Percentiles rank a stretch among this genome's conserved stretches.
These are phyloP conservation scores for Ariopsis seemanni DNA, from an alignment of 2,113 vertebrate species.

Conservation along the genomic window DNA sequence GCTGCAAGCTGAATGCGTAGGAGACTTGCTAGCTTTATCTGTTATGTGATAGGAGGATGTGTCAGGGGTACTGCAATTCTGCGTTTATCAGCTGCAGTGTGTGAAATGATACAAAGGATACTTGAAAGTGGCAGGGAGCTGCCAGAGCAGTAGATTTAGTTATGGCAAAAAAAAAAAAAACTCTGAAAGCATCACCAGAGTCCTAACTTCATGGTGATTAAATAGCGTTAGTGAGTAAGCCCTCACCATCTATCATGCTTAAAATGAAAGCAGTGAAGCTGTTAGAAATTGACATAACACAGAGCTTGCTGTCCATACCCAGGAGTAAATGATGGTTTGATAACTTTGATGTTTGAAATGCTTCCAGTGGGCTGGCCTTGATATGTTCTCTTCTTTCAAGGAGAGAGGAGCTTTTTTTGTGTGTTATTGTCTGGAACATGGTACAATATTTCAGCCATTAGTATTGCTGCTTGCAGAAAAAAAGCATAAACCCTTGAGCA, in stretches of 20 bases:
- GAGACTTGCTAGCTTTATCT: conserved; percentile 8
- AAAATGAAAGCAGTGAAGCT: conserved; percentile 36
- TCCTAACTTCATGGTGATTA: conserved; percentile 25
- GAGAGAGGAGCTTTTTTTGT: conserved; percentile 18
- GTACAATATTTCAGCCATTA: conserved; percentile 21
- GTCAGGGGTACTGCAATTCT: background rate
- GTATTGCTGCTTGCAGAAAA: background rate
- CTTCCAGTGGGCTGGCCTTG: conserved; percentile 30
- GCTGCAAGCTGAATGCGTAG: background rate
- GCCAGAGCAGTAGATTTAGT: background rate
- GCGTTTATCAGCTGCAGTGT: background rate
- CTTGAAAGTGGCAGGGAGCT: conserved; percentile 16
- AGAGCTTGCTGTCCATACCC: conserved; percentile 33
- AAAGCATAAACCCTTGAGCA: background rate
- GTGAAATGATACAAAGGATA: conserved; percentile 22
- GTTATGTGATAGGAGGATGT: conserved; percentile 16
- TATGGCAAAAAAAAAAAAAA: background rate
- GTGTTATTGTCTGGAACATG: conserved; percentile 13
- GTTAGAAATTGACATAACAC: conserved; percentile 41
- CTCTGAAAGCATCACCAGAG: background rate
- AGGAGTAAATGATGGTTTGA: conserved; percentile 48
- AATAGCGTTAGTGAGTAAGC: conserved; percentile 12
- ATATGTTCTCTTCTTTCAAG: conserved; percentile 40
- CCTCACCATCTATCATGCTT: conserved; percentile 14
- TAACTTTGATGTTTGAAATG: conserved; percentile 40